Conservation (phyloP, 35 echinoderm and acorn worm species). For the Ptychodera flava region DNA sequence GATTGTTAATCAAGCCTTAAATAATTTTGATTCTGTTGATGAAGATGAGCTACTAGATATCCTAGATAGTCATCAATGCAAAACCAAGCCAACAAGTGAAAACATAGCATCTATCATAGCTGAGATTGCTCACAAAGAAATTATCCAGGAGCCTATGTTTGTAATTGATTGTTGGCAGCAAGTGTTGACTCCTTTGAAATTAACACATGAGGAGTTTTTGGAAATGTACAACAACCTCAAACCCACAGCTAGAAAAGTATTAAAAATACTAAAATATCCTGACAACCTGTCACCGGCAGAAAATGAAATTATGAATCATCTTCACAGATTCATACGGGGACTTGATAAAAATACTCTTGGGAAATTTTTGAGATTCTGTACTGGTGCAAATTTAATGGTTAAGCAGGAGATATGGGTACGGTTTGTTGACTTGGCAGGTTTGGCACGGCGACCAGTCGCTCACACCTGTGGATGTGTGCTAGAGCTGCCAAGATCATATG, state of each 20-base stretch:
- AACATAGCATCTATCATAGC: neutral
- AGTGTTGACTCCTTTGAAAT: neutral
- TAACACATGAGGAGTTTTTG: neutral
- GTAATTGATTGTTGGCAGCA: conserved; percentile 24
- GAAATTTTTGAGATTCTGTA: no score
- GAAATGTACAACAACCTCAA: neutral
- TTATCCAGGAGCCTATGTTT: conserved; percentile 25
- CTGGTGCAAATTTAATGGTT: no score
- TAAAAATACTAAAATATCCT: no score
- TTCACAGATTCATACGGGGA: no score
- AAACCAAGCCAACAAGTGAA: conserved; percentile 21
- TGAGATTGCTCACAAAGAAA: conserved; percentile 29
- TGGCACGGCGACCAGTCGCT: no score
- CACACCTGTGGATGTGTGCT: no score
- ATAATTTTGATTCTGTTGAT: conserved; percentile 12
- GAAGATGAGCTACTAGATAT: conserved; percentile 23
- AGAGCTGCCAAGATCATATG: no score
- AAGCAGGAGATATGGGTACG: no score
- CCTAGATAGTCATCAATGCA: conserved; percentile 23
- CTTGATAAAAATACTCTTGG: no score
- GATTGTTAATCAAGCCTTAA: neutral
- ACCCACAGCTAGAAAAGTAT: neutral
- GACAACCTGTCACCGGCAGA: no score
- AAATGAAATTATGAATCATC: no score
- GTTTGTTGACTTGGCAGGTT: no score